phyloP scores from a whole-genome alignment of 2,888 invertebrate genomes.

The Altica lythri region DNA sequence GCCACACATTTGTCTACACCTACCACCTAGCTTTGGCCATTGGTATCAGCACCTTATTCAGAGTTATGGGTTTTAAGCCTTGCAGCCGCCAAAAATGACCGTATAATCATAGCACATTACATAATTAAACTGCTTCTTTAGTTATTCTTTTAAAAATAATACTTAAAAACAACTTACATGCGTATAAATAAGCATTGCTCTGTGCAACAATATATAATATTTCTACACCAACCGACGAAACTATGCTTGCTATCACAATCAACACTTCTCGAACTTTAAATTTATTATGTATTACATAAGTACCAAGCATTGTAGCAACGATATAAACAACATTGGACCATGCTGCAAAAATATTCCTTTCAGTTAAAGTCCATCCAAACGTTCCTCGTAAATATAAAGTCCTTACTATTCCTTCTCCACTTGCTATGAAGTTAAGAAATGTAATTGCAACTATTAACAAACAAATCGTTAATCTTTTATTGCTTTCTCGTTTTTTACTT shows the following conservation, averaged over 20 bases:
- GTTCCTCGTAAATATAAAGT: conserved; percentile 2
- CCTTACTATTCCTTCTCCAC: conserved; percentile 2
- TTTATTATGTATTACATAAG: conserved; percentile 2
- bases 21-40: no score
- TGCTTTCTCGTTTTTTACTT: not conserved
- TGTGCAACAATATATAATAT: not conserved
- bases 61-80: no score
- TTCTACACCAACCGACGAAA: not conserved
- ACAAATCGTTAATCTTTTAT: conserved; percentile 3
- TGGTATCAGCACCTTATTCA: no score
- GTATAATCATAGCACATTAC: no score
- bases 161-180: no score
- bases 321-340: not conserved
- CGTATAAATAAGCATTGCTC: not conserved
- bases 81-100: no score
- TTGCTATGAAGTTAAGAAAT: not conserved
- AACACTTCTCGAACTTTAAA: not conserved
- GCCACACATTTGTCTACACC: no score
- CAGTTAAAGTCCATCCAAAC: conserved; percentile 1
- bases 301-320: not conserved
- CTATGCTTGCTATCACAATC: not conserved
- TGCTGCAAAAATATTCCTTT: not conserved
- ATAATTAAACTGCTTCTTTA: no score
- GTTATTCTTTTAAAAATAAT: no score
- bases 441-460: not conserved